Evolutionary conservation across 2,888 invertebrate species (phyloP).

Genomic region (Dendrolimus pini): DNA sequence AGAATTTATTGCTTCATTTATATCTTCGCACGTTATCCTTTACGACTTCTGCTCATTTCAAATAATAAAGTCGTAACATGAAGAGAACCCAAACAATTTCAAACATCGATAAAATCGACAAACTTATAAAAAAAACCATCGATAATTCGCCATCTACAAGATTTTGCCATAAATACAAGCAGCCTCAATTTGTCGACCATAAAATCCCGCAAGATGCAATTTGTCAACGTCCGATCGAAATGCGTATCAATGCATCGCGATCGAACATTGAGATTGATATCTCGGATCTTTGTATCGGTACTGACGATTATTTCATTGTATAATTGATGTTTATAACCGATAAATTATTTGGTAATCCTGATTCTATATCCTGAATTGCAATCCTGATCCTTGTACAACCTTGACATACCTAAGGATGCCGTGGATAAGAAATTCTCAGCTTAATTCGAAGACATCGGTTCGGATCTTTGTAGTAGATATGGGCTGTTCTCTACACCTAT

Average conservation of each 20-base stretch:
- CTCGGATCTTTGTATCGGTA: conserved; percentile 50
- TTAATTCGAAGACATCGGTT: no score
- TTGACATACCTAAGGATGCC: no score
- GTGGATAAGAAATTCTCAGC: no score
- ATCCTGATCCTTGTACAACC: no score
- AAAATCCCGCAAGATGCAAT: conserved; percentile 55
- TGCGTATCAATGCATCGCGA: conserved; percentile 57
- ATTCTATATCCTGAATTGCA: no score
- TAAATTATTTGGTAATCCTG: no score
- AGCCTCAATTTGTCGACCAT: conserved; percentile 64
- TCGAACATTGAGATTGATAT: conserved; percentile 61
- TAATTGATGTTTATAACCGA: neutral
- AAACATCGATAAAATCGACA: conserved; percentile 22
- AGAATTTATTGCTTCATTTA: conserved; percentile 22
- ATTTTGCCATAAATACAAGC: conserved; percentile 48
- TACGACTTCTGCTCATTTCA: conserved; percentile 14
- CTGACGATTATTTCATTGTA: conserved; percentile 53
- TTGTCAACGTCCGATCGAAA: conserved; percentile 62
- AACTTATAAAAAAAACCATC: conserved; percentile 29
- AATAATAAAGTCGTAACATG: neutral
- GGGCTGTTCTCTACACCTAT: no score
- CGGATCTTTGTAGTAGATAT: no score
- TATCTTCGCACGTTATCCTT: conserved; percentile 16
- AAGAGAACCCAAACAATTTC: neutral
- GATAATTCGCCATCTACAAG: conserved; percentile 32